Evolutionary conservation across 2,888 invertebrate species (phyloP).

Genomic region (Ichneumon xanthorius): DNA sequence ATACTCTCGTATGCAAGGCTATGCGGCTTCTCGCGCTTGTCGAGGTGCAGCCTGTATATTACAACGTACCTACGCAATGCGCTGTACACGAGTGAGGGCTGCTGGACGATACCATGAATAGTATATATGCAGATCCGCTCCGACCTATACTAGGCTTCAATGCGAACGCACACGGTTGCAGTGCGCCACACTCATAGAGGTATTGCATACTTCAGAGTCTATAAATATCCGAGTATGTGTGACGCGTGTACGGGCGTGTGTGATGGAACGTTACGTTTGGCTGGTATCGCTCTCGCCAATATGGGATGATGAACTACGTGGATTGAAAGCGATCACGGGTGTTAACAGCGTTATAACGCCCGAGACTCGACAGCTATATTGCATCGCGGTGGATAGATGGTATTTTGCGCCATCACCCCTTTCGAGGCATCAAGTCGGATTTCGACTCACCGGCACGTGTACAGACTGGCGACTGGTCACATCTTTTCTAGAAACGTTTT

Average conservation of each 20-base stretch:
- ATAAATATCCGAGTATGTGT: constrained; percentile 3
- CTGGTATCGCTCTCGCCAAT: constrained; percentile 72
- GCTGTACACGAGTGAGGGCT: background rate
- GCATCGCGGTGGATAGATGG: constrained; percentile 71
- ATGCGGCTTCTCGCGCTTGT: constrained; percentile 32
- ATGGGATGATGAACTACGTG: constrained; percentile 83
- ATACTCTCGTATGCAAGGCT: constrained; percentile 13
- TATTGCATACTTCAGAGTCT: constrained; percentile 7
- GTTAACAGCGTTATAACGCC: constrained; percentile 84
- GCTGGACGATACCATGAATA: constrained; percentile 8
- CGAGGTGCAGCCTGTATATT: constrained; percentile 22
- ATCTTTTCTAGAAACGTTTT: background rate
- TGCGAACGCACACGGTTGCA: background rate
- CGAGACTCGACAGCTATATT: constrained; percentile 73
- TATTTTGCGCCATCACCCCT: constrained; percentile 71
- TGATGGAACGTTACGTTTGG: constrained; percentile 34
- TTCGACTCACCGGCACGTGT: background rate
- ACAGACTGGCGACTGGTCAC: background rate
- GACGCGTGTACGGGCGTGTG: constrained; percentile 3
- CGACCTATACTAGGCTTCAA: background rate
- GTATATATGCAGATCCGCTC: constrained; percentile 5
- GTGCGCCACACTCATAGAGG: background rate
- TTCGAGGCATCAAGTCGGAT: constrained; percentile 21
- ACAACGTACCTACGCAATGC: constrained; percentile 25
- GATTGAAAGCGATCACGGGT: constrained; percentile 84